Conservation (phyloP, 2,797 vertebrate species). For the Poeciliopsis paucimaculata region DNA sequence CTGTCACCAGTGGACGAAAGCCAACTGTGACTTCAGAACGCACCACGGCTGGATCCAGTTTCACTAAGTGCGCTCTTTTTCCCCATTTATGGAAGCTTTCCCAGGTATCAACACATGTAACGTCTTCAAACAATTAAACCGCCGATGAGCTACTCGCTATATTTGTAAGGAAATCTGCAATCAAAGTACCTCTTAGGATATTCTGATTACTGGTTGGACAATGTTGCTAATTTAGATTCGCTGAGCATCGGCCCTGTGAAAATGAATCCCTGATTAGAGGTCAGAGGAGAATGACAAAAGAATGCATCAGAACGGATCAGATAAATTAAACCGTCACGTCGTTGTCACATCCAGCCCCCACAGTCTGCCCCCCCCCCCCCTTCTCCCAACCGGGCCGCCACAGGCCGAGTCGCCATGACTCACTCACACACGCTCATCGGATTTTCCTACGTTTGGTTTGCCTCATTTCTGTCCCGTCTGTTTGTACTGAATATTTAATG, state of each 20-base stretch:
- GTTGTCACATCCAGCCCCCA: constrained; percentile 5
- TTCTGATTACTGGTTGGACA: constrained; percentile 22
- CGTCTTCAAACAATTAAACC: constrained; percentile 20
- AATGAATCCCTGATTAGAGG: constrained; percentile 17
- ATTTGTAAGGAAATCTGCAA: constrained; percentile 15
- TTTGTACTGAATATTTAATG: constrained; percentile 51
- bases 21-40: constrained; percentile 45
- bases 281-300: constrained; percentile 20
- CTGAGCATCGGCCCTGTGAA: background rate
- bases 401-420: constrained; percentile 35
- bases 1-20: constrained; percentile 24
- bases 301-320: constrained; percentile 7
- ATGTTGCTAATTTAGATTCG: constrained; percentile 16
- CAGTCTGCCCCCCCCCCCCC: background rate
- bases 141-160: constrained; percentile 20
- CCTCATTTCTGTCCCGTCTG: constrained; percentile 22
- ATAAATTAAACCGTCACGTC: constrained; percentile 8
- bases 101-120: constrained; percentile 36
- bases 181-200: constrained; percentile 9
- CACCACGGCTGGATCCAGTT: constrained; percentile 33
- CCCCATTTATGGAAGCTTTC: constrained; percentile 24
- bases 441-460: constrained; percentile 27
- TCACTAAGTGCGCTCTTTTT: constrained; percentile 27
- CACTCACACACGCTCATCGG: constrained; percentile 9
- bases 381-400: constrained; percentile 20